Conservation (phyloP, 2,797 vertebrate species). For the Gadopsis marmoratus region DNA sequence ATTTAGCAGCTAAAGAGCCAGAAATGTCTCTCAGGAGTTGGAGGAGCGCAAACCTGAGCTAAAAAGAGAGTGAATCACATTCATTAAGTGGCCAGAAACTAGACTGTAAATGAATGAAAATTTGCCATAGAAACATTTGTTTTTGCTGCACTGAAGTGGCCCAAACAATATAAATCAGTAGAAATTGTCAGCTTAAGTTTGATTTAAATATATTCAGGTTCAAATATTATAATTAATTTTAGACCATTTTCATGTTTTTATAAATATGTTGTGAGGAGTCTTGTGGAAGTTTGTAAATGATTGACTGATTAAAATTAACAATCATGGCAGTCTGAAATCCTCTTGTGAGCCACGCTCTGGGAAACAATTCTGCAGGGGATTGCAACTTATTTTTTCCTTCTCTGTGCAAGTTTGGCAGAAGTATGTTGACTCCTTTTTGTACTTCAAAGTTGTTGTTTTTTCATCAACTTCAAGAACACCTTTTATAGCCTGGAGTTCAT, state of each 20-base stretch:
- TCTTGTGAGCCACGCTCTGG: neutral
- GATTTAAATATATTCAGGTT: neutral
- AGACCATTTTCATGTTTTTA: neutral
- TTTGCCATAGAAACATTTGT: neutral
- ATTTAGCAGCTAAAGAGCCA: neutral
- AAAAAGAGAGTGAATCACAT: neutral
- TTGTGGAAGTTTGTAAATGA: conserved; percentile 4
- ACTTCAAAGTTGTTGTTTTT: conserved; percentile 19
- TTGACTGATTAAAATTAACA: conserved; percentile 18
- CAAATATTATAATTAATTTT: neutral
- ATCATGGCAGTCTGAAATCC: neutral
- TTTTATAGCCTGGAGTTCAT: conserved; percentile 32
- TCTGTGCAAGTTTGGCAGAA: conserved; percentile 24
- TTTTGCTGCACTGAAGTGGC: conserved; percentile 4
- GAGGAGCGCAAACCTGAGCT: neutral
- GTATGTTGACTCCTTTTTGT: conserved; percentile 16
- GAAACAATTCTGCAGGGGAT: conserved; percentile 1
- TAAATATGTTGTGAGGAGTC: neutral
- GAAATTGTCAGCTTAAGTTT: neutral
- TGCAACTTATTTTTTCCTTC: conserved; percentile 8
- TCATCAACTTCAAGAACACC: conserved; percentile 27
- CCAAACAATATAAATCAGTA: neutral
- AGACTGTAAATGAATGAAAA: neutral
- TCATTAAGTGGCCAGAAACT: neutral
- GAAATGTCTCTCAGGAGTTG: neutral